Base-by-base conservation (phyloP, 2,113 vertebrate species). In the Pholis gunnellus region DNA sequence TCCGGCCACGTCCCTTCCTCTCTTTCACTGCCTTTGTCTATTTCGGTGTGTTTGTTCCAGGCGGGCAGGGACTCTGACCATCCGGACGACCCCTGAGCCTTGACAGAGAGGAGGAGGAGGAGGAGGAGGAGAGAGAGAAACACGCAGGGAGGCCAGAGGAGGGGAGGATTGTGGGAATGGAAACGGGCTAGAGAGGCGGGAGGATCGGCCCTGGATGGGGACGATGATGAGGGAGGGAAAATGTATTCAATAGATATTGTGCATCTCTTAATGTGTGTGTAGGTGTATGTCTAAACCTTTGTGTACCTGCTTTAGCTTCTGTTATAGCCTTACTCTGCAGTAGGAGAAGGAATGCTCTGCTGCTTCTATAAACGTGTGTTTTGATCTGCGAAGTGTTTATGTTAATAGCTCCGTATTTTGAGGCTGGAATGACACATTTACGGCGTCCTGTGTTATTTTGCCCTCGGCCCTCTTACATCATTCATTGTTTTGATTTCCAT, bases 41-140 rank as follows among this genome's bases (percentile, higher is more conserved):
- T 94, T 94, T 94, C 42, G 1, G 90, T 79, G 80, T 90, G 88
- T 91, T 94, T 91, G 87, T 91, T 90, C 82, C 83, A 89, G 79
- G 68, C 61, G 69, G 81, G 66, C 75, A 54, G 71, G 18, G 52
- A 25, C 63, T 70, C 75, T 79, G 83, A 83, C 86, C 84, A 54
- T 74, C 76, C 34, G 20, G 60, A 59, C 29, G 79, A 88, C 78
- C 87, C 78, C 65, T 10, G 68, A 65, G 86, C 68, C 84, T 73
- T 61, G 65, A 77, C 64, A 20, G 40, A 29, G 76, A 76, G 17
- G 59, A 67, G 61, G 56, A 42, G 56, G 44, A 11, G 22, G 2
- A 54, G 50, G 40, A 13, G 34, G 25, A 25, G 80, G 48, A 70
- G 78, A 59, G 78, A 74, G 78, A 64, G 42, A 38, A 76, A 86